These are phyloP conservation scores for Drosophila lacicola DNA, from an alignment of 2,888 invertebrate species.

Conservation along the genomic window DNA sequence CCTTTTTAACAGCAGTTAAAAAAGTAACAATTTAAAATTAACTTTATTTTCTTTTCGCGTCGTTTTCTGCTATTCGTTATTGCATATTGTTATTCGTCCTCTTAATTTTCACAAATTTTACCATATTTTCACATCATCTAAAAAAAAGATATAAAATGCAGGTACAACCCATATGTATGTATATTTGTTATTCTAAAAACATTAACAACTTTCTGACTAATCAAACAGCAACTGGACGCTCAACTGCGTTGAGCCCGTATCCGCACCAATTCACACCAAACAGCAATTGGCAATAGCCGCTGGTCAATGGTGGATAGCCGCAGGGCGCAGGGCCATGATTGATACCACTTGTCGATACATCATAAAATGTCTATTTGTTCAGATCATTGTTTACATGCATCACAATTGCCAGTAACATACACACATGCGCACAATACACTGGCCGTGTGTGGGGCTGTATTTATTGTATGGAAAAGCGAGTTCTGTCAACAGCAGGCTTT, in stretches of 20 bases:
- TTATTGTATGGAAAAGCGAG: slow-evolving; percentile 28
- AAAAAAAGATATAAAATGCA: not conserved
- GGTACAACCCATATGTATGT: too few relatives aligned
- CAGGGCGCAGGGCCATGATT: slow-evolving; percentile 6
- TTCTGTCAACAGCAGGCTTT: slow-evolving; percentile 18
- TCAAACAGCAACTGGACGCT: slow-evolving; percentile 40
- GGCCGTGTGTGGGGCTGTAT: slow-evolving; percentile 20
- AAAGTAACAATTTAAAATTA: too few relatives aligned
- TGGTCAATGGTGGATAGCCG: slow-evolving; percentile 22
- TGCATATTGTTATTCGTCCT: too few relatives aligned
- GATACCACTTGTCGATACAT: slow-evolving; percentile 68
- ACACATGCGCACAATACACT: not conserved
- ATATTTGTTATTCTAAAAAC: slow-evolving; percentile 13
- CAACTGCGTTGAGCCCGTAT: slow-evolving; percentile 9
- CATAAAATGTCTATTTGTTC: slow-evolving; percentile 78
- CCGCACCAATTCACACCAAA: slow-evolving; percentile 32
- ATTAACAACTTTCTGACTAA: slow-evolving; percentile 62
- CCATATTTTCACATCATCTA: not conserved
- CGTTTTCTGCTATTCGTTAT: too few relatives aligned
- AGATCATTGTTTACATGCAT: slow-evolving; percentile 58
- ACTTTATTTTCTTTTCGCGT: too few relatives aligned
- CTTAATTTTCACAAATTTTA: too few relatives aligned
- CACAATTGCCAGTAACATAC: slow-evolving; percentile 9
- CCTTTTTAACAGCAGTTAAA: too few relatives aligned
- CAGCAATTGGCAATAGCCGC: slow-evolving; percentile 6